Evolutionary conservation across 2,113 vertebrate species (phyloP).

Genomic region (Halcyon malimbica): DNA sequence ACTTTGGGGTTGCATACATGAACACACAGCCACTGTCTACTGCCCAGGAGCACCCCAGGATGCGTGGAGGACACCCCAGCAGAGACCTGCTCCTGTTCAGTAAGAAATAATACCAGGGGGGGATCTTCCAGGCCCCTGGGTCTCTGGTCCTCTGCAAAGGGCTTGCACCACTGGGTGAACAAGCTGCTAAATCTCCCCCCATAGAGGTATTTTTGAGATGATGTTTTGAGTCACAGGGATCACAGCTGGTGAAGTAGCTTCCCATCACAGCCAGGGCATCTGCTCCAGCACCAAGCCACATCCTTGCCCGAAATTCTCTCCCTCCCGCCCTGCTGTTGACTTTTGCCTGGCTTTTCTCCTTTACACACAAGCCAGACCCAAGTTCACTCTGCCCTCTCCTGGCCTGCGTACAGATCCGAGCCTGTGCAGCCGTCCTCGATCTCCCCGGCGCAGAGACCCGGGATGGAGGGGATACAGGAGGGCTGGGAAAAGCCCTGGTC

Average conservation of each 20-base stretch:
- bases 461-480: neutral
- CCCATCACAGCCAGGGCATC: neutral
- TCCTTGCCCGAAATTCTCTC: neutral
- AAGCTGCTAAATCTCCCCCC: neutral
- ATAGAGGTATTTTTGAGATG: fast-evolving
- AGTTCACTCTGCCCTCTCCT: slow-evolving; percentile 57
- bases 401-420: neutral
- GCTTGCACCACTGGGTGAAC: neutral
- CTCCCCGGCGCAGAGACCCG: fast-evolving
- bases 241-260: fast-evolving
- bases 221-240: fast-evolving
- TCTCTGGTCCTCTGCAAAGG: neutral
- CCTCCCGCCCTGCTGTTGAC: neutral
- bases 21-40: neutral
- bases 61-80: neutral
- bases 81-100: neutral
- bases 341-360: neutral
- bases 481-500: fast-evolving
- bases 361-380: neutral
- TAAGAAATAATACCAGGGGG: fast-evolving
- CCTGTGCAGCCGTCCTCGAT: neutral
- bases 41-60: neutral
- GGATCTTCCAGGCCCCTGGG: fast-evolving
- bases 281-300: neutral
- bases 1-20: fast-evolving